A percentile compares a stretch with the other conserved stretches of the same genome.
These are phyloP conservation scores for Labia minor DNA, from an alignment of 2,888 invertebrate genomes.

Conservation along the genomic window DNA sequence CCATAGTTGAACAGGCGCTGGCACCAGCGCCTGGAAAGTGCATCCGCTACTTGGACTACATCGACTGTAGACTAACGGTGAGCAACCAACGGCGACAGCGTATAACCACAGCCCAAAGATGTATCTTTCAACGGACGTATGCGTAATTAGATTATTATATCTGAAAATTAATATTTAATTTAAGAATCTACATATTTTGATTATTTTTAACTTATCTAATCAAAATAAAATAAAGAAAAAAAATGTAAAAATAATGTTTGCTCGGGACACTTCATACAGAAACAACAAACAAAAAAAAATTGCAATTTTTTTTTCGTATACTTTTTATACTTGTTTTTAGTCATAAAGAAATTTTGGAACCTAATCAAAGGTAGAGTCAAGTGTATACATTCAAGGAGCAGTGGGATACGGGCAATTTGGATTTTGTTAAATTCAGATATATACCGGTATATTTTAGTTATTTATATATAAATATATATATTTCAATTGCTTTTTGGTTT, in stretches of 20 bases:
- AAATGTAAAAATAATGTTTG: background rate
- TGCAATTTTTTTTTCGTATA: too few relatives aligned
- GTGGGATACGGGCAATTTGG: too few relatives aligned
- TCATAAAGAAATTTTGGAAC: too few relatives aligned
- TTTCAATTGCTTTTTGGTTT: too few relatives aligned
- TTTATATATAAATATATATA: too few relatives aligned
- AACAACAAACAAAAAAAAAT: too few relatives aligned
- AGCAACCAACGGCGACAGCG: constrained; percentile 44
- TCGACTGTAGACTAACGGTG: constrained; percentile 43
- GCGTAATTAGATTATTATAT: constrained; percentile 52
- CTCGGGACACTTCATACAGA: too few relatives aligned
- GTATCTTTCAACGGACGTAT: constrained; percentile 46
- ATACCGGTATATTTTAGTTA: too few relatives aligned
- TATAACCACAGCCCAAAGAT: constrained; percentile 49
- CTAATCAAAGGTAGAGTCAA: too few relatives aligned
- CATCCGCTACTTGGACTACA: constrained; percentile 34
- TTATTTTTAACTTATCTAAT: background rate
- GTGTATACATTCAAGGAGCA: too few relatives aligned
- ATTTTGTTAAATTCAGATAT: too few relatives aligned
- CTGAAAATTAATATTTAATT: constrained; percentile 24
- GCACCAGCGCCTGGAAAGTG: constrained; percentile 41
- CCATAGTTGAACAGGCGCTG: constrained; percentile 44
- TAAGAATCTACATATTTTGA: background rate
- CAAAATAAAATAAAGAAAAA: background rate
- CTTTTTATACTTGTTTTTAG: too few relatives aligned